Evolutionary conservation across 2,888 invertebrate genomes (phyloP).

Genomic region (Synergus gifuensis): DNA sequence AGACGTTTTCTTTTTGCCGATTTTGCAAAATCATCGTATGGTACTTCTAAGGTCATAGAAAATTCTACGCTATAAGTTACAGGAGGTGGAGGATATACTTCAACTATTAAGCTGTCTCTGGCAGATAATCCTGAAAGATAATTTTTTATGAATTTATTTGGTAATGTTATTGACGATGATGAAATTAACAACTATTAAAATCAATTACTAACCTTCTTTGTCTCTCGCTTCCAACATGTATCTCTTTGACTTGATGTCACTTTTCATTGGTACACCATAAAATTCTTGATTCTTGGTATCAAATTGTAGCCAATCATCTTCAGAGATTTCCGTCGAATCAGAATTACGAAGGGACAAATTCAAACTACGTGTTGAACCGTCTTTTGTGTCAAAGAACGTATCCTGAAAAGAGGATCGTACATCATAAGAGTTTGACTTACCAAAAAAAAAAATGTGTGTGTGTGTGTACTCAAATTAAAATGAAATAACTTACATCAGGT

Average conservation of each 20-base stretch:
- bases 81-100: conserved; percentile 83
- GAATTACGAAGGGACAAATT: conserved; percentile 86
- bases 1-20: conserved; percentile 87
- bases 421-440: background rate
- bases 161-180: background rate
- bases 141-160: conserved; percentile 1
- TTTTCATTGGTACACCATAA: conserved; percentile 88
- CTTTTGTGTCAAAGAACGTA: conserved; percentile 94
- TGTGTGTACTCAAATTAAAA: background rate
- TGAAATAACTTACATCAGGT: conserved; percentile 82
- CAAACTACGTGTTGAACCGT: conserved; percentile 86
- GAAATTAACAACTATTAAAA: background rate
- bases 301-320: conserved; percentile 92
- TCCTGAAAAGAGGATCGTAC: conserved; percentile 80
- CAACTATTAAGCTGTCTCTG: conserved; percentile 88
- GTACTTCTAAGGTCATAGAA: conserved; percentile 87
- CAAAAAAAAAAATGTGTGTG: background rate
- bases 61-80: conserved; percentile 88
- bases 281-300: conserved; percentile 93
- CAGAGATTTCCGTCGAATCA: conserved; percentile 84
- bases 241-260: conserved; percentile 86
- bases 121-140: conserved; percentile 79
- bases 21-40: conserved; percentile 84
- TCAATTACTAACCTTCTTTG: conserved; percentile 62
- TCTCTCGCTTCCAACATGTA: conserved; percentile 85